Conservation (phyloP, 2,797 vertebrate species). For the Sebastes alutus region DNA sequence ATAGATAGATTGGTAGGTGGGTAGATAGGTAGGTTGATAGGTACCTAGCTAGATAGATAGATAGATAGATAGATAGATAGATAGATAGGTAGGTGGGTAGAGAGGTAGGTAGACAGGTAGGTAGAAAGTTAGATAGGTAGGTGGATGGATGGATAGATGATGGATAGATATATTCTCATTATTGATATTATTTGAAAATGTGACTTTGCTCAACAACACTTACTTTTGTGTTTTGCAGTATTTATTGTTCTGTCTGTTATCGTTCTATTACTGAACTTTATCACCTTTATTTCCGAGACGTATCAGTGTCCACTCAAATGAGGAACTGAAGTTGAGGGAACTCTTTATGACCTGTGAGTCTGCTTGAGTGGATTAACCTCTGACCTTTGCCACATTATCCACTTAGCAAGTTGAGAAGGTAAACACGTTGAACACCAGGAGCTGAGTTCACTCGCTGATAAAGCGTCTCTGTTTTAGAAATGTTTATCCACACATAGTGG, state of each 20-base stretch:
- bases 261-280: not conserved
- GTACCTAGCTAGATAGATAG: rapidly evolving
- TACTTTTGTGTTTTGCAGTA: not conserved
- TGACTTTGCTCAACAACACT: not conserved
- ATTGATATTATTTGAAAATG: not conserved
- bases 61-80: rapidly evolving
- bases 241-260: not conserved
- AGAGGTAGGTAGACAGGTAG: too few species aligned
- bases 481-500: not conserved
- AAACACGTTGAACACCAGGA: constrained; percentile 21
- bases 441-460: constrained; percentile 2
- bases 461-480: not conserved
- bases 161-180: too few species aligned
- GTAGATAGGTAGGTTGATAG: too few species aligned
- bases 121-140: too few species aligned
- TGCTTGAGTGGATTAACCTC: constrained; percentile 57
- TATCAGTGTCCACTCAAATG: not conserved
- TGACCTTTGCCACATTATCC: constrained; percentile 47
- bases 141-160: too few species aligned
- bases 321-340: constrained; percentile 2
- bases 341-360: constrained; percentile 10
- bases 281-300: not conserved
- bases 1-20: rapidly evolving
- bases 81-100: rapidly evolving
- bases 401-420: constrained; percentile 24